These are phyloP conservation scores for Polymixis lichenea DNA, from an alignment of 2,888 invertebrate genomes.

Conservation along the genomic window DNA sequence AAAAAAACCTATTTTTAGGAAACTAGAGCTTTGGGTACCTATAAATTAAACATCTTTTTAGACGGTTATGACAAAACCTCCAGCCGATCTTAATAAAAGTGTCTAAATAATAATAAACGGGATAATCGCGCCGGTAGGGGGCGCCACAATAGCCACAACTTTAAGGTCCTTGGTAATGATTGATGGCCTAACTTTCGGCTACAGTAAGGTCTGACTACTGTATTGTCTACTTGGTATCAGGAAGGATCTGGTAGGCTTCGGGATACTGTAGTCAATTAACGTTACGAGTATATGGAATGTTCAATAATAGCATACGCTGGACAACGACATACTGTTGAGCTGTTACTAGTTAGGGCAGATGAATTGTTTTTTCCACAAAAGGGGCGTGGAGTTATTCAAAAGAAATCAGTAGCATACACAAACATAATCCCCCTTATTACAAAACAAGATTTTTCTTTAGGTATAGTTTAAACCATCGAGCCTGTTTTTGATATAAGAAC, in stretches of 20 bases:
- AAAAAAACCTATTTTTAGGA: no score
- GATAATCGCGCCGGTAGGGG: slow-evolving; percentile 65
- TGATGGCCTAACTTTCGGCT: slow-evolving; percentile 68
- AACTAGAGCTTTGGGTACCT: no score
- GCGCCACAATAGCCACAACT: slow-evolving; percentile 69
- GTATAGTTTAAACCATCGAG: no score
- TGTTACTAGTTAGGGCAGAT: no score
- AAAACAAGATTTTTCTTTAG: no score
- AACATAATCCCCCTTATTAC: no score
- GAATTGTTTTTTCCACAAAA: no score
- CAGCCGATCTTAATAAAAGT: slow-evolving; percentile 67
- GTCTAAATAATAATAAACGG: slow-evolving; percentile 70
- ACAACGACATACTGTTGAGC: no score
- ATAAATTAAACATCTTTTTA: slow-evolving; percentile 9
- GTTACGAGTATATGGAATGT: neutral
- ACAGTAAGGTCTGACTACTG: slow-evolving; percentile 20
- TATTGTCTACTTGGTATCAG: slow-evolving; percentile 31
- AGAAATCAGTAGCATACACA: no score
- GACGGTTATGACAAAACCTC: slow-evolving; percentile 63
- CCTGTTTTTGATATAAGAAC: no score
- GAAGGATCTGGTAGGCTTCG: neutral
- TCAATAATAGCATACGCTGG: neutral
- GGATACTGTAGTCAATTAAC: neutral
- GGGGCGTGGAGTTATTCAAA: no score
- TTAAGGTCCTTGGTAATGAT: slow-evolving; percentile 71